phyloP scores from a whole-genome alignment of 2,113 vertebrate genomes.

The Chlamydotis undulata region DNA sequence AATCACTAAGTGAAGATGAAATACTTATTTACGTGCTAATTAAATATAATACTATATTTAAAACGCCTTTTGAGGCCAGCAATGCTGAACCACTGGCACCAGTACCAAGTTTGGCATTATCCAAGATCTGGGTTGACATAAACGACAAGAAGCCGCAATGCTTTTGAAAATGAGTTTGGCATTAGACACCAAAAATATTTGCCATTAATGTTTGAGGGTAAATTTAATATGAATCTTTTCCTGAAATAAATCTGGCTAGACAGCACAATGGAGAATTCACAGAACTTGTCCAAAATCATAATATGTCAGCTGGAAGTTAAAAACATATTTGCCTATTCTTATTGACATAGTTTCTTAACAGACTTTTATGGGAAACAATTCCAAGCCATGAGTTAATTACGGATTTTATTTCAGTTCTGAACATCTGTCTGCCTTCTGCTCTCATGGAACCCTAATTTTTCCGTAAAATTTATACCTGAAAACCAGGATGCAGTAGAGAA shows the following conservation, averaged over 20 bases:
- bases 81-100: constrained; percentile 1
- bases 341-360: background rate
- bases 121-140: background rate
- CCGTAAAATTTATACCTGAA: background rate
- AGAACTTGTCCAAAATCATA: background rate
- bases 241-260: constrained; percentile 6
- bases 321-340: background rate
- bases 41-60: background rate
- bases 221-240: background rate
- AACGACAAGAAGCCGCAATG: background rate
- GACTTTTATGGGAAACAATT: background rate
- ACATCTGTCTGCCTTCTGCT: background rate
- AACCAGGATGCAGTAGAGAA: constrained; percentile 1
- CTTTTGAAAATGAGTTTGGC: constrained; percentile 3
- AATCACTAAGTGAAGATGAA: background rate
- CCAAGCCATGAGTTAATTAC: background rate
- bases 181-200: constrained; percentile 10
- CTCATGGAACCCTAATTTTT: background rate
- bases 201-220: background rate
- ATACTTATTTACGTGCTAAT: constrained; percentile 9
- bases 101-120: background rate
- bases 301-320: background rate
- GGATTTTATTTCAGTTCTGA: background rate
- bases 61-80: background rate
- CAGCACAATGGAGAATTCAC: background rate